Conservation (phyloP, 2,113 vertebrate species). For the Apistogramma diplotaenia region DNA sequence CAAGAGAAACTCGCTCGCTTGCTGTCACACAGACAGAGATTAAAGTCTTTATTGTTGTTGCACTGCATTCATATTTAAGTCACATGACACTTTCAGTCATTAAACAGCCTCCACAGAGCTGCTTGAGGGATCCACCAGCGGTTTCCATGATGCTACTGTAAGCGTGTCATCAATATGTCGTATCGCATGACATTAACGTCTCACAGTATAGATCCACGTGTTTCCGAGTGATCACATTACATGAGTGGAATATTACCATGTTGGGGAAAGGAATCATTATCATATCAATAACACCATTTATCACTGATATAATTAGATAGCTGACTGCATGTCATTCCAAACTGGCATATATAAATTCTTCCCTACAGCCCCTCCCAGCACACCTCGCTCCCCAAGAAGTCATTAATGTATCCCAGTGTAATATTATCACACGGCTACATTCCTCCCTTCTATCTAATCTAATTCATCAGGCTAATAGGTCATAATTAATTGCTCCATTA, state of each 20-base stretch:
- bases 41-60: slow-evolving; percentile 15
- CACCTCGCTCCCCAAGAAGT: slow-evolving; percentile 43
- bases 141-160: slow-evolving; percentile 11
- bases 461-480: slow-evolving; percentile 76
- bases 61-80: slow-evolving; percentile 34
- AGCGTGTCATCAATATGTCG: slow-evolving; percentile 45
- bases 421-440: slow-evolving; percentile 67
- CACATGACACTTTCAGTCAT: slow-evolving; percentile 5
- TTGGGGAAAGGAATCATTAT: slow-evolving; percentile 34
- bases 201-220: not conserved
- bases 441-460: slow-evolving; percentile 65
- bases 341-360: slow-evolving; percentile 45
- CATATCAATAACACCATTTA: slow-evolving; percentile 59
- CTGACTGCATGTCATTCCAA: slow-evolving; percentile 43
- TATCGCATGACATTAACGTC: not conserved
- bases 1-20: not conserved
- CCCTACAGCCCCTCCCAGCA: not conserved
- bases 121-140: slow-evolving; percentile 42
- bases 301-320: slow-evolving; percentile 58
- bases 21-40: not conserved
- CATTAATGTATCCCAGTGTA: slow-evolving; percentile 67
- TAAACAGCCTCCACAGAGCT: not conserved
- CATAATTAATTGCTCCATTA: slow-evolving; percentile 75
- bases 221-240: slow-evolving; percentile 27
- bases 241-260: not conserved